These are phyloP conservation scores for Papilio machaon DNA, from an alignment of 1,140 invertebrate genomes.

Conservation along the genomic window DNA sequence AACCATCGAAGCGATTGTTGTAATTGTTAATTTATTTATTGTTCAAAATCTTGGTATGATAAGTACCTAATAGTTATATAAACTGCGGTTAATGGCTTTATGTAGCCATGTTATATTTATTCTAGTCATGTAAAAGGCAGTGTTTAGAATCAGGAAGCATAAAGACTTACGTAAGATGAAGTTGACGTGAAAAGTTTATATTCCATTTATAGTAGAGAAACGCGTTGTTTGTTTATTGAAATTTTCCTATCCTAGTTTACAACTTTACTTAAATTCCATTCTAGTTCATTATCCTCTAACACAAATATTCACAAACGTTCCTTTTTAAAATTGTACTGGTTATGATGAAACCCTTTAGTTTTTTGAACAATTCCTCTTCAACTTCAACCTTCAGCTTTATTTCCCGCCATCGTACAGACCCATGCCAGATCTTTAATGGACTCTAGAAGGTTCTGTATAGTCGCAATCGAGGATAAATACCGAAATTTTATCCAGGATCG, in stretches of 20 bases:
- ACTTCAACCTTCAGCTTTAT: no score
- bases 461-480: no score
- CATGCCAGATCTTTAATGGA: no score
- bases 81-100: neutral
- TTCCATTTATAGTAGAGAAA: neutral
- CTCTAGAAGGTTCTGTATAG: no score
- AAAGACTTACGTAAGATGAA: neutral
- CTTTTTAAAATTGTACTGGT: neutral
- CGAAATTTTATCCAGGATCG: no score
- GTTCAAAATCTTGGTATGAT: no score
- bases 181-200: conserved; percentile 5
- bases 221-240: conserved; percentile 29
- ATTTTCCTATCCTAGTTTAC: conserved; percentile 4
- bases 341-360: no score
- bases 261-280: neutral
- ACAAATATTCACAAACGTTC: neutral
- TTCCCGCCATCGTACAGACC: no score
- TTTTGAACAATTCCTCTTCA: no score
- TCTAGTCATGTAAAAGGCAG: neutral
- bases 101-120: neutral
- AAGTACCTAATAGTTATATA: neutral
- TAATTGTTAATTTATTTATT: no score
- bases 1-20: no score
- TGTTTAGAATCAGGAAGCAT: neutral
- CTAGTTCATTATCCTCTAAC: neutral